Evolutionary conservation across 2,888 invertebrate species (phyloP), one percentile per base, ranked within the genome.

Genomic region (Oscheius sp.): DNA sequence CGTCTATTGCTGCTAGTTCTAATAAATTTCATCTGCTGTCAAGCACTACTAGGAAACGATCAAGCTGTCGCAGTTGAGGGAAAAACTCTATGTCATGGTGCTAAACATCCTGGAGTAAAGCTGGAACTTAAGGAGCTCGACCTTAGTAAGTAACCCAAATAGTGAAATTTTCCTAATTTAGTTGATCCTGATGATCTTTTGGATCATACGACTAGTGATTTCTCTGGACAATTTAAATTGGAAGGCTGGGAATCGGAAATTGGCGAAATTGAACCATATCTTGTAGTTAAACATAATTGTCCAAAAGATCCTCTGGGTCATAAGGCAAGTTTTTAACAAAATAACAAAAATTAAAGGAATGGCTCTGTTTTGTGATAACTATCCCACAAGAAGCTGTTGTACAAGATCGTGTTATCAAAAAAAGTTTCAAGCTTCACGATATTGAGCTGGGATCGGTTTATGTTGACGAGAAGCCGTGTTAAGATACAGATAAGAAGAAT

Each of bases 221-320:
- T 8, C 20, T 32, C n/a, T 1, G 56, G 56, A 36, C 4, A 6
- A 8, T 56, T 32, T 8, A 5, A 36, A 36, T 22, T 56, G 17
- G 56, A 56, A 33, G 56, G 56, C n/a, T 36, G 33, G 17, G 56
- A 56, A 14, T 24, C 20, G 1, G 56, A 56, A 20, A 5, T 17
- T 3, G 14, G 6, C 20, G 36, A 33, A 8, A 56, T 56, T 36
- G 56, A 56, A 17, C 56, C 56, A 14, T 59, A 59, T 30, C 12
- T 59, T 4, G 8, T 8, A 30, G n/a, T 59, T 24, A 2, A n/a
- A n/a, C 59, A 59, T 44, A 59, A 20, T 22, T 59, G 59, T 28
- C n/a, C n/a, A n/a, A n/a, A 22, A 12, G 47, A 12, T 22, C 47
- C 5, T 17, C 47, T 4, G 24, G 24, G 20, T 2, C 2, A 22